Percentiles rank a stretch among this genome's conserved stretches.
These are phyloP conservation scores for Micromussa lordhowensis DNA, from an alignment of 92 coral and sea anemone species.

Conservation along the genomic window DNA sequence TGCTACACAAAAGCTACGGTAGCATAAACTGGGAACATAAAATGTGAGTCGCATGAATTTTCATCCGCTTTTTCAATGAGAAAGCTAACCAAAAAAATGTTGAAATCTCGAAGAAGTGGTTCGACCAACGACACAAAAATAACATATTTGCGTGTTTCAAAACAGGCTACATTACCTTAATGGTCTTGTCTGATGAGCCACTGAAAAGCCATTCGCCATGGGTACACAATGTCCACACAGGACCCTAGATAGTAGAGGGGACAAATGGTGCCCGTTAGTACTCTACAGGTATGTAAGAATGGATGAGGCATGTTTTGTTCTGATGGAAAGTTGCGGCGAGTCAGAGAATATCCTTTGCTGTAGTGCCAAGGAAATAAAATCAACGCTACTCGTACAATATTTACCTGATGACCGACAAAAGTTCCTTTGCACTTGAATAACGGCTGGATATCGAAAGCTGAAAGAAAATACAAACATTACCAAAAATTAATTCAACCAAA, in stretches of 20 bases:
- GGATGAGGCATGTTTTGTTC: neutral
- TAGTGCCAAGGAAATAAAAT: neutral
- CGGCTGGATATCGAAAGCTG: slow-evolving; percentile 98
- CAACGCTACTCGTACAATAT: neutral
- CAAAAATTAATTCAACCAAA: neutral
- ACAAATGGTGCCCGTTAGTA: neutral
- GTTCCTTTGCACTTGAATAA: slow-evolving; percentile 98
- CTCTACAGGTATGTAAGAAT: neutral
- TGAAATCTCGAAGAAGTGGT: no score
- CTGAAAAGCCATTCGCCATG: slow-evolving; percentile 98
- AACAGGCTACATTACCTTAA: slow-evolving; percentile 67
- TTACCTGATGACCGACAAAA: slow-evolving; percentile 97
- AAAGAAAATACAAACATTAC: neutral
- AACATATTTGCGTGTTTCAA: no score
- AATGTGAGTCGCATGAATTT: no score
- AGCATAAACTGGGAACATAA: no score
- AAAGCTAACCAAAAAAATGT: no score
- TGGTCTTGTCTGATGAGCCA: slow-evolving; percentile 98
- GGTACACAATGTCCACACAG: slow-evolving; percentile 97
- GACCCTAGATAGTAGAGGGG: slow-evolving; percentile 75
- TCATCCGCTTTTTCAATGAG: no score
- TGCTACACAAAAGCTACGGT: neutral
- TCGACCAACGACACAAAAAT: no score
- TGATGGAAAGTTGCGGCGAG: neutral
- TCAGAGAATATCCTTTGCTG: neutral